Evolutionary conservation across 2,797 vertebrate species (phyloP).

Genomic region (Sarcophilus harrisii): DNA sequence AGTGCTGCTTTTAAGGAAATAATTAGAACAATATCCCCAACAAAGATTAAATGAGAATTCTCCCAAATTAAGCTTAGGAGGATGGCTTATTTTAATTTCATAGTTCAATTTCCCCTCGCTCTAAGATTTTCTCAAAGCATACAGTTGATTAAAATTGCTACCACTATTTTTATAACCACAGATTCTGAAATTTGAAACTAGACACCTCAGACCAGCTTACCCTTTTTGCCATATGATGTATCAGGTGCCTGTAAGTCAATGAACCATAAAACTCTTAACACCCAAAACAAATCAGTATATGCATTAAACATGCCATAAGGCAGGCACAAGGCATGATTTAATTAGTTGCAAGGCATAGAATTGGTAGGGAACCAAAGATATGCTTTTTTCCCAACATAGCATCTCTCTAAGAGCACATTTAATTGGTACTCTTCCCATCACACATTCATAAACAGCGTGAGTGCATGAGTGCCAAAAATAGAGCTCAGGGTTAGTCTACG

Average conservation of each 20-base stretch:
- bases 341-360: constrained; percentile 44
- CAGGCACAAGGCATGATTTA: constrained; percentile 26
- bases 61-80: constrained; percentile 17
- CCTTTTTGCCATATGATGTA: constrained; percentile 70
- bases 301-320: constrained; percentile 49
- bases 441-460: constrained; percentile 20
- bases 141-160: constrained; percentile 27
- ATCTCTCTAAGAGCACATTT: constrained; percentile 22
- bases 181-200: constrained; percentile 41
- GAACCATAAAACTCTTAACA: constrained; percentile 75
- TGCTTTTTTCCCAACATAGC: not conserved
- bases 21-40: not conserved
- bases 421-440: constrained; percentile 38
- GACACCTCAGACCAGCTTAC: constrained; percentile 28
- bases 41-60: not conserved
- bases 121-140: constrained; percentile 55
- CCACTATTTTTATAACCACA: constrained; percentile 25
- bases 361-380: constrained; percentile 30
- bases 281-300: constrained; percentile 65
- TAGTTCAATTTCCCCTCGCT: constrained; percentile 42
- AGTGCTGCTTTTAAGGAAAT: not conserved
- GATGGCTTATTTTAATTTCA: constrained; percentile 35
- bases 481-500: constrained; percentile 28
- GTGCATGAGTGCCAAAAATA: not conserved
- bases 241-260: constrained; percentile 65